A percentile compares a stretch with the other conserved stretches of the same genome.
Conservation (phyloP, 2,113 vertebrate species). For the Oncorhynchus mykiss region DNA sequence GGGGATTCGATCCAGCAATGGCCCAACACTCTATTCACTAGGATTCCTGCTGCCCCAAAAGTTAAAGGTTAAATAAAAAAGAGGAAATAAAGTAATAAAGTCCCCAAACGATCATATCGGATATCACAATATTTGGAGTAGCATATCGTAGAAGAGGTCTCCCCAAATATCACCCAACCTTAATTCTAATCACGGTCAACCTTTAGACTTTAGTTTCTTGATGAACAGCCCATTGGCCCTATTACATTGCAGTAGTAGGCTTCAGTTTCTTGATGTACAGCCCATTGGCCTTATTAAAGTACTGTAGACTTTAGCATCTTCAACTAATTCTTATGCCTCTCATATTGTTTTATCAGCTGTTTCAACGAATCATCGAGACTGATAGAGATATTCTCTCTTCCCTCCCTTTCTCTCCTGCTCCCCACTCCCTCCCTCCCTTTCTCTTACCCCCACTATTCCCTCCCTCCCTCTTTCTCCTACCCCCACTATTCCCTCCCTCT, state of each 20-base stretch:
- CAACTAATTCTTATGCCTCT: neutral
- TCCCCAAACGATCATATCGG: too few relatives aligned
- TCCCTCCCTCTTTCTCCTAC: neutral
- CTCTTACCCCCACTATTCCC: neutral
- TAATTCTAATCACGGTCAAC: constrained; percentile 1
- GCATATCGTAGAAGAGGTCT: too few relatives aligned
- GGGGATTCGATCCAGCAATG: too few relatives aligned
- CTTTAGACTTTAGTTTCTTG: constrained; percentile 20
- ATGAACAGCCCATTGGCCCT: too few relatives aligned
- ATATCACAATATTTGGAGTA: too few relatives aligned
- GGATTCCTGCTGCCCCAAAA: too few relatives aligned
- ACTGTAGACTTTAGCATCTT: neutral
- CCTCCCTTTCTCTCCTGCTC: neutral
- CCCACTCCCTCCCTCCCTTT: neutral
- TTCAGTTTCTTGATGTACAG: neutral
- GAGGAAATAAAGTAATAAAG: too few relatives aligned
- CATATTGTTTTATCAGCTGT: constrained; percentile 12
- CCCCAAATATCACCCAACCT: too few relatives aligned
- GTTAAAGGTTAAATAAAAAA: too few relatives aligned
- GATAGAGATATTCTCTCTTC: neutral
- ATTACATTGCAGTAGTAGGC: constrained; percentile 2
- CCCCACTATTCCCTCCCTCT: neutral
- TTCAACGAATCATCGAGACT: neutral
- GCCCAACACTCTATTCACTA: too few relatives aligned
- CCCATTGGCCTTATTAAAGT: too few relatives aligned